These are phyloP conservation scores for Anomalospiza imberbis DNA, from an alignment of 2,797 vertebrate genomes.

Conservation along the genomic window DNA sequence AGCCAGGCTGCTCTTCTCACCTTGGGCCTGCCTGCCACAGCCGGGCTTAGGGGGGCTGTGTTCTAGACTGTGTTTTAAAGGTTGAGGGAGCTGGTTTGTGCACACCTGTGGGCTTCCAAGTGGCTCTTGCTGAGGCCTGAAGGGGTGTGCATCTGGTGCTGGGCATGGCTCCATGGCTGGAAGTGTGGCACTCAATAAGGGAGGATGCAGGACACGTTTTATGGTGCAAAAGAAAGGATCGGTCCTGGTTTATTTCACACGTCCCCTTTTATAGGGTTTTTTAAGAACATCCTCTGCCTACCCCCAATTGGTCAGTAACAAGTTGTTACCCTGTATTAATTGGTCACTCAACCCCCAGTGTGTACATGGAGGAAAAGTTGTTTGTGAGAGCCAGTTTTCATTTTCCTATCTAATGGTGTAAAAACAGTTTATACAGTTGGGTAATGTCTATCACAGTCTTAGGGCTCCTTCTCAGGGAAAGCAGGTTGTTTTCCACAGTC, in stretches of 20 bases:
- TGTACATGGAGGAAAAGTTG: neutral
- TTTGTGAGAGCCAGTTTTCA: neutral
- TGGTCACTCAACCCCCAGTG: neutral
- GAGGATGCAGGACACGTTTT: neutral
- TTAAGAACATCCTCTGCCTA: neutral
- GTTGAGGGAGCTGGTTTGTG: neutral
- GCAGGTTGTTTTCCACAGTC: too few species aligned
- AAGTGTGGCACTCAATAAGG: neutral
- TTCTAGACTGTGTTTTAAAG: neutral
- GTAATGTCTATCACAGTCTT: too few species aligned
- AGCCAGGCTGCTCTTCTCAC: neutral
- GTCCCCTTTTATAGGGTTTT: neutral
- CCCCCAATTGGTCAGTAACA: neutral
- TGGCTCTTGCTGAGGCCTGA: neutral
- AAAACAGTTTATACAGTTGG: neutral
- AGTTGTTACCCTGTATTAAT: neutral
- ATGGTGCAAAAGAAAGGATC: neutral
- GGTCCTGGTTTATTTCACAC: neutral
- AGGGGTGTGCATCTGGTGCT: neutral
- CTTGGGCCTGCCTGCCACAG: neutral
- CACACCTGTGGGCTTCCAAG: neutral
- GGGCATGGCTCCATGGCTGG: neutral
- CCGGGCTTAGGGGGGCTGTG: neutral
- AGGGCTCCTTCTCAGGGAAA: too few species aligned
- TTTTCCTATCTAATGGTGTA: neutral